Evolutionary conservation across 1,140 invertebrate genomes (phyloP).

Genomic region (Ylistrum balloti): DNA sequence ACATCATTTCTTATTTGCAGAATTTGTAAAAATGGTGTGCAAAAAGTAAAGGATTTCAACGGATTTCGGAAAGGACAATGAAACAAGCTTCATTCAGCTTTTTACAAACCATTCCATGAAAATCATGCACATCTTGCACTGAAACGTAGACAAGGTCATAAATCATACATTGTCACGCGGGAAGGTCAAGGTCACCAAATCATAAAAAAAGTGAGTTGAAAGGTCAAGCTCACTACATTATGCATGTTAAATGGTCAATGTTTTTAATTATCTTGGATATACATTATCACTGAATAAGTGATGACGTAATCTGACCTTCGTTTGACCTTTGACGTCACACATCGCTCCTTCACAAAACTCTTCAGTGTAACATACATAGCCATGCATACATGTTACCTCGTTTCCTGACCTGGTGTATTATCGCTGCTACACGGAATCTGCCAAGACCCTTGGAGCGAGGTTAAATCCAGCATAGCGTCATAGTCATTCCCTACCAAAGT

Average conservation of each 20-base stretch:
- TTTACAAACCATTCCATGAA: neutral
- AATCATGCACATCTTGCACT: conserved; percentile 7
- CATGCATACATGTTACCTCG: neutral
- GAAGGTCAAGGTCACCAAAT: neutral
- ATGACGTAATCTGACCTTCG: neutral
- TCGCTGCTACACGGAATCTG: neutral
- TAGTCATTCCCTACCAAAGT: neutral
- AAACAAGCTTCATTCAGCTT: conserved; percentile 27
- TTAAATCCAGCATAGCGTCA: neutral
- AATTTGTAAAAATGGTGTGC: conserved; percentile 21
- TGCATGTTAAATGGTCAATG: neutral
- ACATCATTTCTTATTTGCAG: neutral
- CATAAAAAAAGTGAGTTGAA: too few relatives aligned
- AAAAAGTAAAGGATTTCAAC: conserved; percentile 27
- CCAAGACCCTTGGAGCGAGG: neutral
- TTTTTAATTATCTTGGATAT: too few relatives aligned
- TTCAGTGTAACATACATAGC: neutral
- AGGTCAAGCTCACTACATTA: neutral
- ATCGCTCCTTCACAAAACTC: neutral
- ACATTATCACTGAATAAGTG: too few relatives aligned
- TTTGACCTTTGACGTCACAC: neutral
- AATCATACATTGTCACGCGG: neutral
- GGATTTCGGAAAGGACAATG: neutral
- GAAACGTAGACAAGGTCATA: neutral
- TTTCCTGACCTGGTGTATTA: neutral